Evolutionary conservation across 2,113 vertebrate species (phyloP), one percentile per base, ranked within the genome.

Genomic region (chimpanzee (Pan troglodytes)): DNA sequence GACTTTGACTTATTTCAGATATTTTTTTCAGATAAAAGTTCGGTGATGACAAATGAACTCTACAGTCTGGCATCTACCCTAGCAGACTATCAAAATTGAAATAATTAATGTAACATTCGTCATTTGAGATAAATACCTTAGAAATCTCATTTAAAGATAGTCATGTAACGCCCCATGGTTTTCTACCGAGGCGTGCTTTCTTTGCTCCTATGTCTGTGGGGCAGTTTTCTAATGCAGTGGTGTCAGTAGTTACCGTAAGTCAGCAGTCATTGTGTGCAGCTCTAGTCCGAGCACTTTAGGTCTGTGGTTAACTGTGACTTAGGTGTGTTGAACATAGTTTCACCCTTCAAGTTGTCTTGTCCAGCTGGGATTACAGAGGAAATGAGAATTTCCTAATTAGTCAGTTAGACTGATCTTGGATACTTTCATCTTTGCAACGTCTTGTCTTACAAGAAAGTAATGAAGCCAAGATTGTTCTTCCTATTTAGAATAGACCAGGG

Each of bases 401-500:
- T 73, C 3, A 40, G 27, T 87, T 92, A 2, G 50, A 52, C 40
- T 52, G 40, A 73, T 98, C 85, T 73, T 88, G 72, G 48, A n/a
- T 23, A 9, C 35, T 95, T 98, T 14, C n/a, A 48, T 70, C 40
- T 0, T 50, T 96, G 91, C 97, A 97, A 91, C 86, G 91, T 97
- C 97, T 98, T 93, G 85, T 93, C 94, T 97, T 87, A 72, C 23
- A 88, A 98, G 97, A 95, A 92, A 98, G 95, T 96, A 73, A 92
- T 11, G 94, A 97, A 96, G 97, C 95, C 91, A 96, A 50, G 93
- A 96, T 96, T 97, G 91, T 96, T 96, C 88, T 96, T 97, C 95
- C n/a, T 85, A 86, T 97, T 97, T 87, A 93, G 97, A 96, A 93
- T 83, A 97, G 97, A 98, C 98, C 96, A 98, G 97, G 87, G 92